Conservation (phyloP, 2,113 vertebrate genomes). For the Prietella phreatophila region DNA sequence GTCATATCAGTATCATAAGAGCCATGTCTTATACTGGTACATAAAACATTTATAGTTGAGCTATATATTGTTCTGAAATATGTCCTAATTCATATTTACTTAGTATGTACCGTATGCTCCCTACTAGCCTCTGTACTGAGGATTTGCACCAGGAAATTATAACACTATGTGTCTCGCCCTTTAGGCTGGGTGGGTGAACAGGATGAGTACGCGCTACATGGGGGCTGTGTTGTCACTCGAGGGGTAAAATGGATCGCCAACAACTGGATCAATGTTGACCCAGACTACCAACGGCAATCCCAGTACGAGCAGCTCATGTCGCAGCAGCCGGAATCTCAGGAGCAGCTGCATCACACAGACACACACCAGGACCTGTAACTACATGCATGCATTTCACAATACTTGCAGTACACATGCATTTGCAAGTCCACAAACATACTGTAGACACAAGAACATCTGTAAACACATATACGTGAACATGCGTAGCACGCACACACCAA, state of each 20-base stretch:
- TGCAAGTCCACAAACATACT: neutral
- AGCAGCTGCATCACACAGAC: conserved; percentile 55
- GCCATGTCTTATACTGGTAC: neutral
- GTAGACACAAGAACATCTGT: neutral
- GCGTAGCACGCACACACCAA: neutral
- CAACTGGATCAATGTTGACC: conserved; percentile 99
- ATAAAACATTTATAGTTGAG: neutral
- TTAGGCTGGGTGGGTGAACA: conserved; percentile 95
- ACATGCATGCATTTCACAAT: conserved; percentile 3
- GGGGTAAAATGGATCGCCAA: conserved; percentile 97
- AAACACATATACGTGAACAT: neutral
- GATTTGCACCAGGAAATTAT: neutral
- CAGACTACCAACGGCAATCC: conserved; percentile 84
- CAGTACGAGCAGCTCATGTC: conserved; percentile 88
- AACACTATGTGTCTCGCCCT: neutral
- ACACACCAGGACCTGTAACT: conserved; percentile 69
- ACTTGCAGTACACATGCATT: neutral
- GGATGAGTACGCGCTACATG: conserved; percentile 92
- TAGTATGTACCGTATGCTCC: neutral
- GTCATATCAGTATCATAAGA: neutral
- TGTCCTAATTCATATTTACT: neutral
- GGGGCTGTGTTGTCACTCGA: conserved; percentile 89
- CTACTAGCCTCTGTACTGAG: neutral
- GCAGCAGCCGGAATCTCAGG: conserved; percentile 69
- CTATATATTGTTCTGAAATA: neutral